Evolutionary conservation across 2,113 vertebrate species (phyloP).

Genomic region (Crotalus viridis): DNA sequence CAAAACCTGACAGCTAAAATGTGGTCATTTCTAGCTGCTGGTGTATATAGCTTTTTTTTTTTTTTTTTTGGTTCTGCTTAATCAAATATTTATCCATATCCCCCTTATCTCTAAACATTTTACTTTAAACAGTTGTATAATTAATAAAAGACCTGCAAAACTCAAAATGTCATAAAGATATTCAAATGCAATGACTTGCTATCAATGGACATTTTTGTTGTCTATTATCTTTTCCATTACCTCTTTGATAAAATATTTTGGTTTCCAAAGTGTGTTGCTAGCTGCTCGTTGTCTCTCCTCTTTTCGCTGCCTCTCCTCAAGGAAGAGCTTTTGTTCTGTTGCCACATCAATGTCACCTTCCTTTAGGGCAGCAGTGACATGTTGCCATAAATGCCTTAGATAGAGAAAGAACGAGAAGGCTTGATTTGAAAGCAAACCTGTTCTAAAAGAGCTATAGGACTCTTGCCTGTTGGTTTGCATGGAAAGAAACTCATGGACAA

Average conservation of each 20-base stretch:
- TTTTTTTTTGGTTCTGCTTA: not conserved
- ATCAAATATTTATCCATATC: not conserved
- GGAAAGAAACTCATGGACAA: not conserved
- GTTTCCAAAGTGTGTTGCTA: conserved; percentile 77
- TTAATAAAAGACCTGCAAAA: not conserved
- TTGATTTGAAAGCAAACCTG: not conserved
- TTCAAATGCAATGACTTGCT: not conserved
- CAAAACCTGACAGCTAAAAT: not conserved
- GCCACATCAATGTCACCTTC: conserved; percentile 84
- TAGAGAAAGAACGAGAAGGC: not conserved
- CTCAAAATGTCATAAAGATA: not conserved
- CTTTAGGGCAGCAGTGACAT: conserved; percentile 84
- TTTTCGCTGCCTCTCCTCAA: conserved; percentile 86
- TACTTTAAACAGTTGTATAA: not conserved
- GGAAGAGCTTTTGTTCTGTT: conserved; percentile 85
- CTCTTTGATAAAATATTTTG: conserved; percentile 91
- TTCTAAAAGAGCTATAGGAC: not conserved
- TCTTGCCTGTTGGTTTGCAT: not conserved
- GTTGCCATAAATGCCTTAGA: conserved; percentile 84
- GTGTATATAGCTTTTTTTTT: not conserved
- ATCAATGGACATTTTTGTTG: not conserved
- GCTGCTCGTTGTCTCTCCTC: conserved; percentile 80
- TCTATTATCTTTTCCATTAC: conserved; percentile 59
- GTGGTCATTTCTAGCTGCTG: not conserved
- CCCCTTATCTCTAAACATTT: not conserved